Percentiles rank a stretch among this genome's conserved stretches.
Conservation (phyloP, 2,797 vertebrate species). For the Spinus pinus region DNA sequence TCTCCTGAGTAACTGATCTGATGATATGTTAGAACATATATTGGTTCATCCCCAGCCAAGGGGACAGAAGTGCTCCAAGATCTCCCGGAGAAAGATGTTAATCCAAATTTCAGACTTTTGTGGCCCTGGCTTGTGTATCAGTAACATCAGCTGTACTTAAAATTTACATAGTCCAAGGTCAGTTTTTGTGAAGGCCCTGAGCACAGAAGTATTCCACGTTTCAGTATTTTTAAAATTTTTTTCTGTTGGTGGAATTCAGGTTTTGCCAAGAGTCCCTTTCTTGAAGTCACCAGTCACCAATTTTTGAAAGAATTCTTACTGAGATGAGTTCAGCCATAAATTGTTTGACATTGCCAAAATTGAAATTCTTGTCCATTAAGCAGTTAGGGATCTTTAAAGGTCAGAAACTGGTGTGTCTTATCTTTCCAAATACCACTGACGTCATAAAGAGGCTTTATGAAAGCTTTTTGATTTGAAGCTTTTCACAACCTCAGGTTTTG, state of each 20-base stretch:
- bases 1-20: background rate
- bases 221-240: background rate
- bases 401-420: background rate
- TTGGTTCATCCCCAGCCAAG: background rate
- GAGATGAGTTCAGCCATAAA: background rate
- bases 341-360: background rate
- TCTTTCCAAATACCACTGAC: background rate
- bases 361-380: background rate
- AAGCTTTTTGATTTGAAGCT: background rate
- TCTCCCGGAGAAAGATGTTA: background rate
- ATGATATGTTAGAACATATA: background rate
- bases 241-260: background rate
- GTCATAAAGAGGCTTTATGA: background rate
- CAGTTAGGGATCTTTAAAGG: background rate
- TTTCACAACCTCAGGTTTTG: background rate
- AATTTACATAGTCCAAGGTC: background rate
- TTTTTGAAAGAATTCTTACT: background rate
- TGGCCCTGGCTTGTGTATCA: background rate
- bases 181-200: background rate
- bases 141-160: background rate
- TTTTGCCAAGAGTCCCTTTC: background rate
- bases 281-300: background rate
- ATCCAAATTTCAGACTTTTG: background rate
- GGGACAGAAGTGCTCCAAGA: background rate
- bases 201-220: fast-evolving